Evolutionary conservation across 2,113 vertebrate species (phyloP), one percentile per base, ranked within the genome.

Genomic region (Apus apus): DNA sequence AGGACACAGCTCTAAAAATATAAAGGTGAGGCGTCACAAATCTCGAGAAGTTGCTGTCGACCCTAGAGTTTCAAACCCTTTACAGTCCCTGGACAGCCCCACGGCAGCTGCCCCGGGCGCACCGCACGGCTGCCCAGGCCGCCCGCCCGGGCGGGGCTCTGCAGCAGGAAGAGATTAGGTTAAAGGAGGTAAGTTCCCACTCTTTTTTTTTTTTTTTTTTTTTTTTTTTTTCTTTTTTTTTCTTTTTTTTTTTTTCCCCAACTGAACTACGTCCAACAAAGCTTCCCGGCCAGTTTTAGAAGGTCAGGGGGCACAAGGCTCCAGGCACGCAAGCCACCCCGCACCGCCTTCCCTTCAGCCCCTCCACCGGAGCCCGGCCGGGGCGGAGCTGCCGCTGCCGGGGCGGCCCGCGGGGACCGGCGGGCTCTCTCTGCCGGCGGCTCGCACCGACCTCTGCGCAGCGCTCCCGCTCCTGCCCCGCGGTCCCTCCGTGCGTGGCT

Each of bases 291-390:
- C 27, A 26, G 65, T 66, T 26, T 9, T 1, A 21, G 20, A 13
- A 34, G 20, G 4, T 9, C 1, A 56, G 3, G 1, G 1, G 7
- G 13, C 15, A 46, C 36, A 62, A 9, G 2, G 15, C 20, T 45
- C 45, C 27, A 6, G 26, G 15, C n/a, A 30, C 46, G 8, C 22
- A 9, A 1, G 6, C 25, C n/a, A 13, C 11, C 3, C 26, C 4
- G 48, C 30, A 6, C 50, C 16, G 30, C 43, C 3, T 34, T 61
- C 10, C 2, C 50, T 53, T 27, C 45, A 30, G 15, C 3, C 21
- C 34, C 45, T 17, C 11, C n/a, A 14, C 36, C 13, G 10, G 40
- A 34, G 54, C 45, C 9, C 8, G 36, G 61, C 43, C 57, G 8
- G 8, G 78, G 17, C 53, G 25, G 56, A 29, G 56, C 6, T 38